Evolutionary conservation across 2,888 invertebrate genomes (phyloP), one percentile per base, ranked within the genome.

Genomic region (Disparrhopalites patrizii): DNA sequence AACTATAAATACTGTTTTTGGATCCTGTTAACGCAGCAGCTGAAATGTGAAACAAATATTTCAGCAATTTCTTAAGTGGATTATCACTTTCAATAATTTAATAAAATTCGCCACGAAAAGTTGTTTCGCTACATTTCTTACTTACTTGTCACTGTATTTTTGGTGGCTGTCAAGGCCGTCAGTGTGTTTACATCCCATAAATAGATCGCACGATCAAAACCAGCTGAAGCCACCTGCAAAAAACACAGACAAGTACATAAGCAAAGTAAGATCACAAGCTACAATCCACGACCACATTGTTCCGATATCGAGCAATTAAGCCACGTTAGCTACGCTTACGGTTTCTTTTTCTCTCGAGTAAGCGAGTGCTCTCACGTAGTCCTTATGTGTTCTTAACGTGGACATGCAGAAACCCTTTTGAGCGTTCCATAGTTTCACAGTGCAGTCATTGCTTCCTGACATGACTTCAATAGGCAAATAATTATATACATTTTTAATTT

Each of bases 321-420:
- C 51, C 31, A 50, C 3, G 23, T n/a, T n/a, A n/a, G n/a, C n/a
- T n/a, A n/a, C n/a, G 50, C 62, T 38, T 63, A 71, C 72, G 33
- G 73, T 74, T 66, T 99, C 99, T 75, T 91, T 88, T 78, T 98
- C 97, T 79, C 91, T 92, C 20, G 98, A 98, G 80, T 99, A 99
- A 0, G 99, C 98, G 77, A 99, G 80, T 23, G 96, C 93, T 79
- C 97, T 92, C 10, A 99, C 99, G 81, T 99, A 99, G 79, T 99
- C 99, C 80, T 95, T 94, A 80, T 99, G 98, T 54, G 97, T 98
- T 68, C 98, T 84, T 73, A 99, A 82, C 1, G 98, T 99, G 0
- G 97, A 98, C 96, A 99, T 96, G 79, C 98, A 99, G 78, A 96
- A 97, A 8, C 98, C 97, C 83, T 97, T 98, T 74, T 96, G 93